These are phyloP conservation scores for Eunapius fragilis DNA, from an alignment of 37 sponge, comb jelly and placozoan species.

Conservation along the genomic window DNA sequence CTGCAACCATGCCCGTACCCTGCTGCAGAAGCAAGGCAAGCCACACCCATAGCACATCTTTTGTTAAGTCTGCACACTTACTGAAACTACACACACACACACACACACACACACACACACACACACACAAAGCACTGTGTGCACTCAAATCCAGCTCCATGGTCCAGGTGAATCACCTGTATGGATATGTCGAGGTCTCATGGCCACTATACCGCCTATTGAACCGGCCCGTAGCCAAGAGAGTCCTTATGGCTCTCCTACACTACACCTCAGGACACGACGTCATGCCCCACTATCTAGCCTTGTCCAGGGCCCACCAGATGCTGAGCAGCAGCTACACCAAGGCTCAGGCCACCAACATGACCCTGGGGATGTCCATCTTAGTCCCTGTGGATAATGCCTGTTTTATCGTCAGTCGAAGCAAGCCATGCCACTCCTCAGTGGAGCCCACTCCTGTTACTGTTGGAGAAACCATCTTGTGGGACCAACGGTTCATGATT, in stretches of 20 bases:
- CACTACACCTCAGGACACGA: conserved; percentile 9
- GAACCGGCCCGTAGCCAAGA: conserved; percentile 9
- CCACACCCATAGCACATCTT: not conserved
- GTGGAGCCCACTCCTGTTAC: conserved; percentile 18
- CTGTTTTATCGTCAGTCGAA: not conserved
- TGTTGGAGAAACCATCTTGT: conserved; percentile 48
- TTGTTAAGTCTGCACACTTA: not conserved
- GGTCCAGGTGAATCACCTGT: not conserved
- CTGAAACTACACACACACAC: not conserved
- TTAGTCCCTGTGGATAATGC: not conserved
- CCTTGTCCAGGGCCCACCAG: not conserved
- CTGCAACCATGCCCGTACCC: not conserved
- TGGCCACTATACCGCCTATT: not conserved
- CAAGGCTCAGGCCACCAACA: not conserved
- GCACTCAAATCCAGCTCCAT: not conserved
- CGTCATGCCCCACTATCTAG: not conserved
- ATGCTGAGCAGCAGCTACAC: not conserved
- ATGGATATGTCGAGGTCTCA: conserved; percentile 11
- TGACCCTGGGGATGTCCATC: not conserved
- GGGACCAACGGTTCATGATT: conserved; percentile 64
- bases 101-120: not conserved
- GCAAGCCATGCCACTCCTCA: not conserved
- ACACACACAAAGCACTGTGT: not conserved
- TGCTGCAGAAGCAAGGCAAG: not conserved
- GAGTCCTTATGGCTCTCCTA: not conserved